These are phyloP conservation scores for Bradypus variegatus DNA, from an alignment of 2,797 vertebrate species.

Conservation along the genomic window DNA sequence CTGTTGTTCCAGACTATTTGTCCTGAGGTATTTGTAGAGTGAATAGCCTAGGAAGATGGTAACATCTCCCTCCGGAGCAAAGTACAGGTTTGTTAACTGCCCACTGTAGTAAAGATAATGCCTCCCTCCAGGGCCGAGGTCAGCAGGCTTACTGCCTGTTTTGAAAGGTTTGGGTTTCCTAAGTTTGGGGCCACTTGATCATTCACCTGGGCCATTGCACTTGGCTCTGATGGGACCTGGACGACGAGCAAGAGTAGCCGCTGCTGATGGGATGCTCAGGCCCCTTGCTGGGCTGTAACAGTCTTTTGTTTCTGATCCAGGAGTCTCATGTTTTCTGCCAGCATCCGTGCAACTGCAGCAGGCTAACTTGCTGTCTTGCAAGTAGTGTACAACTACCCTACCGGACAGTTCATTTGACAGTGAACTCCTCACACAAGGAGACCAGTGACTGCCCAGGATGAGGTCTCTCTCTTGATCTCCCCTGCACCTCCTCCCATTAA, in stretches of 20 bases:
- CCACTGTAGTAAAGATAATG: not conserved
- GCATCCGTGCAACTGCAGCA: not conserved
- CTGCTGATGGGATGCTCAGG: fast-evolving
- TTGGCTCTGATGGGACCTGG: not conserved
- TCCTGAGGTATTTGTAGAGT: not conserved
- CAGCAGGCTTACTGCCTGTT: not conserved
- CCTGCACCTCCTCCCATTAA: not conserved
- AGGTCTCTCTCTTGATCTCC: not conserved
- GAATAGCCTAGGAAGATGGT: not conserved
- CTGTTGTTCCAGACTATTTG: not conserved
- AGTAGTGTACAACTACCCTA: not conserved
- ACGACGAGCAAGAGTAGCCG: not conserved
- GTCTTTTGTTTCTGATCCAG: not conserved
- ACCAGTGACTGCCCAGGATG: too few relatives aligned
- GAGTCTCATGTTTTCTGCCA: not conserved
- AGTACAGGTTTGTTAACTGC: not conserved
- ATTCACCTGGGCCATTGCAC: not conserved
- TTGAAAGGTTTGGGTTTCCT: not conserved
- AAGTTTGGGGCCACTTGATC: not conserved
- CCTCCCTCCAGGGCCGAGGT: not conserved
- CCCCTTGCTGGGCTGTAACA: not conserved
- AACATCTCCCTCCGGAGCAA: not conserved
- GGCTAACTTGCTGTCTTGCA: not conserved
- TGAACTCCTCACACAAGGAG: not conserved
- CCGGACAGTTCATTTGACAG: not conserved